A percentile compares a stretch with the other conserved stretches of the same genome.
These are phyloP conservation scores for Zele albiditarsus DNA, from an alignment of 2,888 invertebrate genomes.

Conservation along the genomic window DNA sequence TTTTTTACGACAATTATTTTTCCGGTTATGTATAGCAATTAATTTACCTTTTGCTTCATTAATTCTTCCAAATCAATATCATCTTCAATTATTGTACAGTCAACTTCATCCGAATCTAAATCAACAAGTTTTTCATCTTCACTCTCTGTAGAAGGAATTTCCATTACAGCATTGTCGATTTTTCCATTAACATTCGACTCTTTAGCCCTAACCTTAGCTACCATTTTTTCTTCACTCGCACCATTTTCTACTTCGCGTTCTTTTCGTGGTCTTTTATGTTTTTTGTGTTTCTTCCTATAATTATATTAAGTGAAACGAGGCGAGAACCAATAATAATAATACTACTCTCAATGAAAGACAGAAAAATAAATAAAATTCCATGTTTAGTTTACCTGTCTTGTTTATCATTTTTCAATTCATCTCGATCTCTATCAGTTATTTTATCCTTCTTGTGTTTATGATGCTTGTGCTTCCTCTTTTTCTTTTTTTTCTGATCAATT, in stretches of 20 bases:
- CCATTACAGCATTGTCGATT: constrained; percentile 60
- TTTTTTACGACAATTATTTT: not conserved
- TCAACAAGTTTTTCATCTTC: constrained; percentile 70
- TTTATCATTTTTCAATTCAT: constrained; percentile 59
- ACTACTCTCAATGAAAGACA: not conserved
- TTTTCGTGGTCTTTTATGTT: constrained; percentile 67
- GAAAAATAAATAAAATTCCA: constrained; percentile 17
- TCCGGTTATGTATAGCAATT: not conserved
- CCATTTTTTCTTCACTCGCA: constrained; percentile 56
- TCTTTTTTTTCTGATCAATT: constrained; percentile 66
- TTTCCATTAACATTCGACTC: constrained; percentile 66
- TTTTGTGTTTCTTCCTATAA: constrained; percentile 68
- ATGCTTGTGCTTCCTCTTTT: constrained; percentile 71
- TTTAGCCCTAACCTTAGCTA: constrained; percentile 55
- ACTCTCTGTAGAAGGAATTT: constrained; percentile 68
- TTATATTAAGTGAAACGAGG: too few relatives aligned
- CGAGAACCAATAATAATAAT: too few relatives aligned
- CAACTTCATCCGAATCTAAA: constrained; percentile 75
- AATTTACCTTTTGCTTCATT: constrained; percentile 87
- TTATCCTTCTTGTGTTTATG: constrained; percentile 71
- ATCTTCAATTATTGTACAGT: constrained; percentile 85
- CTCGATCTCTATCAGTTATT: constrained; percentile 59
- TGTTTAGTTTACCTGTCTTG: constrained; percentile 59
- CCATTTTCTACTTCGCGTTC: constrained; percentile 66
- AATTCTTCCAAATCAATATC: constrained; percentile 91